Evolutionary conservation across 2,113 vertebrate species (phyloP), one percentile per base, ranked within the genome.

Genomic region (Gymnarchus niloticus): DNA sequence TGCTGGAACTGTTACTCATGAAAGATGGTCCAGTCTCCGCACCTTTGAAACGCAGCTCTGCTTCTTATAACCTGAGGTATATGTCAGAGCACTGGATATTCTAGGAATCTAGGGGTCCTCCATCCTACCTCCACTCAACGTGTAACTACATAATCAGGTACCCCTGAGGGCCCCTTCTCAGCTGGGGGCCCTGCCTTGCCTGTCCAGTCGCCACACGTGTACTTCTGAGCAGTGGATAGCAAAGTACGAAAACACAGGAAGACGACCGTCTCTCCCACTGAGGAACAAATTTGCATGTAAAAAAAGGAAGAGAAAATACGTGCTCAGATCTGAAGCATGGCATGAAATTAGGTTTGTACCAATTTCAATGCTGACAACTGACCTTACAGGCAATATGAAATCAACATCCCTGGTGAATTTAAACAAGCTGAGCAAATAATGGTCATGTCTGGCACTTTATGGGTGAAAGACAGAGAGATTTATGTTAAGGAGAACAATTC

Each of bases 321-420:
- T 44, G 23, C 33, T 37, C n/a, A 37, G 23, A 83, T 44, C 82
- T 59, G 37, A 59, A 59, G 33, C 37, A 10, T 83, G 14, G 54
- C 81, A 23, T 83, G 49, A 82, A 82, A 82, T 56, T 73, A 73
- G 65, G 65, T 73, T 41, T 17, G 41, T 73, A 37, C 61, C 28
- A 73, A 73, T 73, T 73, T 73, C 65, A 73, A 17, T 73, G 12
- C 65, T 37, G 61, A 17, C 28, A 17, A 17, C 19, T 69, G 28
- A 33, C 25, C 61, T 33, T 33, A 37, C 28, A 33, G 61, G 61
- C 61, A 37, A 17, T 69, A 69, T 69, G 37, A 69, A 69, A 69
- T 69, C 65, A 73, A 73, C 41, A 17, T 33, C 33, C 10, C 28
- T 17, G 65, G 65, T 17, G 41, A 19, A 41, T 73, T 41, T 73